Base-by-base conservation (phyloP, 2,888 invertebrate genomes). In the Yponomeuta evonymella region DNA sequence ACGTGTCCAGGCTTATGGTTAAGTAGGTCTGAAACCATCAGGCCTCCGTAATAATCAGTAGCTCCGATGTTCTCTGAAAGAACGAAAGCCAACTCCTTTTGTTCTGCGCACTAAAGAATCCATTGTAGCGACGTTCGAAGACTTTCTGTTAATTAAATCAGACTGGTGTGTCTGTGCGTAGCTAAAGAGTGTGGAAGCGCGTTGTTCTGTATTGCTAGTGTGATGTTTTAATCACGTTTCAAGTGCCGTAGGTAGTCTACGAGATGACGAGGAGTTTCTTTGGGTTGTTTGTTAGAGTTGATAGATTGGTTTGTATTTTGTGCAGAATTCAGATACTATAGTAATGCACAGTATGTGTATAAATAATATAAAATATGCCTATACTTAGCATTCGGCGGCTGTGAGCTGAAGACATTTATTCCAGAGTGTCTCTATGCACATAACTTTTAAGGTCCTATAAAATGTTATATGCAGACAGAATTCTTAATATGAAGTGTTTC, bases 1-100 rank as follows among this genome's bases (percentile, higher is more conserved):
- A 8, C 6, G 12, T 12, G 15, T 15, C 0, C 10, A 9, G 15
- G 12, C 51, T 58, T 12, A 58, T 15, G 51, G 51, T 58, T 58
- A 15, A 58, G 51, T 58, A 58, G 51, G 51, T 58, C 51, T 58
- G 15, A 12, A 58, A 58, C 51, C 51, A 15, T 15, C 15, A 12
- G 51, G 5, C 51, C 51, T 15, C 15, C 15, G 2, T 58, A 15
- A 15, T 12, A 58, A 30, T 51, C 68, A 29, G 68, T 51, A 68
- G 68, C 68, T 12, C 48, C 65, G 51, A 51, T 23, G 68, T 29
- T 65, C 33, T 65, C 29, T 30, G 65, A 65, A 65, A 36, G 68
- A 68, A 68, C 48, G 48, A 68, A 68, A 51, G 68, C 68, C n/a
- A 23, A 15, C 51, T 68, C 48, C 23, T 48, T 68, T 68, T 68